These are phyloP conservation scores for Apoderus coryli DNA, from an alignment of 2,888 invertebrate genomes.

Conservation along the genomic window DNA sequence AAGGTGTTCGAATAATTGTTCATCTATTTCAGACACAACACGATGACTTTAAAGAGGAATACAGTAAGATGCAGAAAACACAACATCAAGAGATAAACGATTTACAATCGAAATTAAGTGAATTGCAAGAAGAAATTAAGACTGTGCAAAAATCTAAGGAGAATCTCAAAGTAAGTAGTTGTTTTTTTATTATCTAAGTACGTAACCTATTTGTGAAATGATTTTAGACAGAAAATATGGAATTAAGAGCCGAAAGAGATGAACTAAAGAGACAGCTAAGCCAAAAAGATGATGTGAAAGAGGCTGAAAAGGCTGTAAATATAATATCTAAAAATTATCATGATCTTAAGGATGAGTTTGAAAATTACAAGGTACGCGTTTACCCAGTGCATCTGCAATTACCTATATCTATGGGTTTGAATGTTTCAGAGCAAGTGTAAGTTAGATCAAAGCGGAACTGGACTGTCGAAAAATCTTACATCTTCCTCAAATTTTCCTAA, in stretches of 20 bases:
- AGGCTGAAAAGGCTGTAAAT: too few relatives aligned
- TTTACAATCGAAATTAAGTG: constrained; percentile 34
- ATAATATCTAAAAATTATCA: too few relatives aligned
- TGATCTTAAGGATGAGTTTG: too few relatives aligned
- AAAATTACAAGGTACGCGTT: too few relatives aligned
- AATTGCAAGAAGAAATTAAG: constrained; percentile 35
- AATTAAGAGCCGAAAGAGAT: constrained; percentile 27
- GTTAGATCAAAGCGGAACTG: too few relatives aligned
- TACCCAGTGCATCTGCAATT: too few relatives aligned
- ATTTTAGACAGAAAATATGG: constrained; percentile 27
- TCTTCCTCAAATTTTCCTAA: too few relatives aligned
- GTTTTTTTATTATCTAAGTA: too few relatives aligned
- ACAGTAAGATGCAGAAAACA: constrained; percentile 33
- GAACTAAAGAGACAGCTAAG: constrained; percentile 25
- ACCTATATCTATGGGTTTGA: too few relatives aligned
- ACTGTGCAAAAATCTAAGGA: constrained; percentile 29
- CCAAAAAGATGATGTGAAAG: constrained; percentile 11
- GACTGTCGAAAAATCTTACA: too few relatives aligned
- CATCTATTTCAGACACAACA: constrained; percentile 33
- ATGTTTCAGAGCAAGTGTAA: too few relatives aligned
- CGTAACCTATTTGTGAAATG: constrained; percentile 8
- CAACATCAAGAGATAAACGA: constrained; percentile 35
- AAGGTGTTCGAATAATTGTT: too few relatives aligned
- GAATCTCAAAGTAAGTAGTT: constrained; percentile 30
- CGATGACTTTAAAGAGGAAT: constrained; percentile 37